phyloP scores from a whole-genome alignment of 92 coral and sea anemone genomes.

The Parazoanthus swiftii region DNA sequence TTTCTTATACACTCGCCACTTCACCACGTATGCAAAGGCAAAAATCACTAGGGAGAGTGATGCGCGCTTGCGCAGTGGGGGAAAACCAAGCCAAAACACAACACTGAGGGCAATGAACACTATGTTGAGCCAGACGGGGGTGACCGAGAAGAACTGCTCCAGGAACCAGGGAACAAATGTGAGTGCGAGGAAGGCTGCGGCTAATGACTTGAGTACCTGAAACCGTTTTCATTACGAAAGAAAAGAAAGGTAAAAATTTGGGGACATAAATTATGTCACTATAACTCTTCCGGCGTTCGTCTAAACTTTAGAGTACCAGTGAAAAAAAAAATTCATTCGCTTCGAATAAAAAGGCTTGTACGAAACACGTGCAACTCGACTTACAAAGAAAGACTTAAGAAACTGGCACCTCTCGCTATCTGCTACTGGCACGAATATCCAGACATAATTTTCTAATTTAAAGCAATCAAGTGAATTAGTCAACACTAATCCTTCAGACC shows the following conservation, averaged over 20 bases:
- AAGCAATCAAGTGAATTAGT: too few species aligned
- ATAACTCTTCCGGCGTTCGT: too few species aligned
- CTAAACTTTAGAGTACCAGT: too few species aligned
- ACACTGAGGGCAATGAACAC: slow-evolving; percentile 61
- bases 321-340: too few species aligned
- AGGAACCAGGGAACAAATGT: slow-evolving; percentile 75
- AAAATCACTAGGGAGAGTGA: slow-evolving; percentile 68
- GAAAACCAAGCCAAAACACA: slow-evolving; percentile 85
- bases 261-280: too few species aligned
- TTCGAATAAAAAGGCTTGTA: too few species aligned
- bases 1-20: slow-evolving; percentile 79
- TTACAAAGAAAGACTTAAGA: too few species aligned
- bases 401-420: too few species aligned
- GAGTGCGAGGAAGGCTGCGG: slow-evolving; percentile 43
- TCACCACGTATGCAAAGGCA: slow-evolving; percentile 70
- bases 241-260: neutral
- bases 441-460: too few species aligned
- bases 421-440: too few species aligned
- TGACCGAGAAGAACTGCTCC: slow-evolving; percentile 64
- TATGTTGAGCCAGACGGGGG: slow-evolving; percentile 66
- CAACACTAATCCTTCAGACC: too few species aligned
- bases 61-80: slow-evolving; percentile 72
- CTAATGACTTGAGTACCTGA: slow-evolving; percentile 27
- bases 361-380: too few species aligned
- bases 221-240: neutral